These are phyloP conservation scores for Montipora efflorescens DNA, from an alignment of 64 coral and sea anemone species.

Conservation along the genomic window DNA sequence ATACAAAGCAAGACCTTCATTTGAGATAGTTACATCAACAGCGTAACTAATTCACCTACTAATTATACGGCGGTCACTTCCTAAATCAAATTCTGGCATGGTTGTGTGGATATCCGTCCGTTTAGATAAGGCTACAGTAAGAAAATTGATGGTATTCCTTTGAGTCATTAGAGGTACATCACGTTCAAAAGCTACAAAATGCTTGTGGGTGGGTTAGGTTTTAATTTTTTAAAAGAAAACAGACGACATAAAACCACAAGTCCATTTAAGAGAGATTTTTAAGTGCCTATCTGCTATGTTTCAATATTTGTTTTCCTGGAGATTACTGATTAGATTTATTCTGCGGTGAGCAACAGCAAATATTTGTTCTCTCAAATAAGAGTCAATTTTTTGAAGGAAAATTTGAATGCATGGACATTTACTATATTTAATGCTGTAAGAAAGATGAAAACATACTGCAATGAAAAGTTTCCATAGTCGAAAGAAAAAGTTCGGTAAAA, in stretches of 20 bases:
- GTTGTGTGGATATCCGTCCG: neutral
- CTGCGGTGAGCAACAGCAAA: neutral
- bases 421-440: too few species aligned
- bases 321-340: neutral
- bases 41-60: neutral
- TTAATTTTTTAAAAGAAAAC: neutral
- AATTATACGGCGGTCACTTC: neutral
- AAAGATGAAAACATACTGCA: too few species aligned
- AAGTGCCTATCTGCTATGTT: neutral
- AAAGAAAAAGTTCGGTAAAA: too few species aligned
- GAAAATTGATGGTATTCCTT: neutral
- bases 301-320: neutral
- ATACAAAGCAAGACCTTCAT: too few species aligned
- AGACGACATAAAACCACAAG: neutral
- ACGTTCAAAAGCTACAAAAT: neutral
- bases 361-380: too few species aligned
- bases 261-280: neutral
- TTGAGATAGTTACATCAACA: too few species aligned
- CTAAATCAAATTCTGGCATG: neutral
- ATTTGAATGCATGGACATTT: too few species aligned
- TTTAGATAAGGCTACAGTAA: neutral
- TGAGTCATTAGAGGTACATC: neutral
- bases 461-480: too few species aligned
- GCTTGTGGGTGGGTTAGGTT: neutral
- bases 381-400: too few species aligned